A percentile compares a stretch with the other conserved stretches of the same genome.
phyloP scores from a whole-genome alignment of 1,140 invertebrate genomes.

The Penaeus indicus region DNA sequence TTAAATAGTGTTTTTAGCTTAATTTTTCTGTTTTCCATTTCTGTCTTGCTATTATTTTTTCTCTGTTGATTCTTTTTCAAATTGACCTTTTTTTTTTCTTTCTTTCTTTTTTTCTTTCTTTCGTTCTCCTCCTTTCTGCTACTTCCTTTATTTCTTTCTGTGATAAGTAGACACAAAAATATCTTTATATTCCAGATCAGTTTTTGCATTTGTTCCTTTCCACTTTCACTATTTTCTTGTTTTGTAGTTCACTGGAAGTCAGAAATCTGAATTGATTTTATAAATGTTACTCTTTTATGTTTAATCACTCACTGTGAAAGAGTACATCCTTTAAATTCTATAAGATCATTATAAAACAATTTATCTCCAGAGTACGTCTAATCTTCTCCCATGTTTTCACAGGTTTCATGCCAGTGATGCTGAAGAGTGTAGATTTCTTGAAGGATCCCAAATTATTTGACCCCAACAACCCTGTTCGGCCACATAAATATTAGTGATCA shows the following conservation, averaged over 20 bases:
- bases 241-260: no score
- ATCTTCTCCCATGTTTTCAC: slow-evolving; percentile 59
- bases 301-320: no score
- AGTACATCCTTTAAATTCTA: not conserved
- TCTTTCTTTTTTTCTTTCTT: not conserved
- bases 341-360: not conserved
- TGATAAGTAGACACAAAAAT: no score
- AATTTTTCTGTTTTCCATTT: not conserved
- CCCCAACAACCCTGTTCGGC: slow-evolving; percentile 83
- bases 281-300: no score
- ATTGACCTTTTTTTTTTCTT: not conserved
- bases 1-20: no score
- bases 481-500: slow-evolving; percentile 74
- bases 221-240: no score
- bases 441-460: slow-evolving; percentile 90
- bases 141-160: not conserved
- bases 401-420: slow-evolving; percentile 82
- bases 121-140: not conserved
- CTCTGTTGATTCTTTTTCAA: not conserved
- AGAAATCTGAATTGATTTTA: no score
- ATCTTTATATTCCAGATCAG: no score
- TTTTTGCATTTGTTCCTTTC: no score
- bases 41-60: not conserved
- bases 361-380: slow-evolving; percentile 38
- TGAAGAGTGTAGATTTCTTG: slow-evolving; percentile 82